Percentiles rank a stretch among this genome's conserved stretches.
phyloP scores from a whole-genome alignment of 2,888 invertebrate genomes.

The Eupeodes latifasciatus region DNA sequence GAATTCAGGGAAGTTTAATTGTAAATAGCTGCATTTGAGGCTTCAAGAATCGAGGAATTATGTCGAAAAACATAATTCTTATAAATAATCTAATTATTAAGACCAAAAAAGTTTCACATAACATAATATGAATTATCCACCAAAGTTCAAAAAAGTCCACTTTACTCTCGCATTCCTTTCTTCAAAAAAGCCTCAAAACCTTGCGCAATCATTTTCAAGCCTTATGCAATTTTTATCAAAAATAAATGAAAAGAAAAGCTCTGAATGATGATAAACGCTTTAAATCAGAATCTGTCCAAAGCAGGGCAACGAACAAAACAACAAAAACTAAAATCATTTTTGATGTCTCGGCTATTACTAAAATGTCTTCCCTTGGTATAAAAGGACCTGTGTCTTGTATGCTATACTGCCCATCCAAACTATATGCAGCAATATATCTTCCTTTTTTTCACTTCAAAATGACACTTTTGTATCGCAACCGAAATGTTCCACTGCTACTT shows the following conservation, averaged over 20 bases:
- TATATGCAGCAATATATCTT: slow-evolving; percentile 22
- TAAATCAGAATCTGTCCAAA: slow-evolving; percentile 16
- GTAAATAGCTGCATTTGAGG: no score
- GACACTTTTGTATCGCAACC: slow-evolving; percentile 28
- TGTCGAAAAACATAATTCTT: no score
- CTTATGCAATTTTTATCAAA: not conserved
- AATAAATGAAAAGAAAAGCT: not conserved
- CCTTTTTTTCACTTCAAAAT: slow-evolving; percentile 5
- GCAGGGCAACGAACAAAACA: not conserved
- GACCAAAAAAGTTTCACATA: no score
- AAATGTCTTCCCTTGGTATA: slow-evolving; percentile 4
- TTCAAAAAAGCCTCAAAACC: no score
- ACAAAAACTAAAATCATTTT: slow-evolving; percentile 19
- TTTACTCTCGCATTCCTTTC: no score
- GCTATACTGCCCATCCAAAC: not conserved
- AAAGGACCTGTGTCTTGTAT: not conserved
- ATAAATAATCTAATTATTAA: no score
- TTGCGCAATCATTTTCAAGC: not conserved
- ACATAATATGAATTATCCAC: no score
- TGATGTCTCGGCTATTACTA: slow-evolving; percentile 43
- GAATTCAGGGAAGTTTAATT: no score
- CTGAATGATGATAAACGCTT: slow-evolving; percentile 10
- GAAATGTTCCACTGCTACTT: not conserved
- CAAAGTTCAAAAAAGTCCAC: no score
- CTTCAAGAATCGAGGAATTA: no score